A percentile compares a stretch with the other conserved stretches of the same genome.
phyloP scores from a whole-genome alignment of 2,113 vertebrate species.

The Barnardius zonarius region DNA sequence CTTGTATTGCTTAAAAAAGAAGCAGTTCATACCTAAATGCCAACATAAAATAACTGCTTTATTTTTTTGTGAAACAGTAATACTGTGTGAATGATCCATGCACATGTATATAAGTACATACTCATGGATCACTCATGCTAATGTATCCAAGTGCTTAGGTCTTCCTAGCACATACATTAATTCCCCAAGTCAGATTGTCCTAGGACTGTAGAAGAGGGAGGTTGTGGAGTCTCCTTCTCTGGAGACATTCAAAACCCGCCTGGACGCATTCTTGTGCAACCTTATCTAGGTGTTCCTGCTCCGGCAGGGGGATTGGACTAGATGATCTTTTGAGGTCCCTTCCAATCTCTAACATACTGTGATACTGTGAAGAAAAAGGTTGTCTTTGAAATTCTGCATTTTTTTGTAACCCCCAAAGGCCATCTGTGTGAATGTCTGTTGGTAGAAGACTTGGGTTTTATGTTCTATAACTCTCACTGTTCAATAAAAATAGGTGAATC shows the following conservation, averaged over 20 bases:
- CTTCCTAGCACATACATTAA: neutral
- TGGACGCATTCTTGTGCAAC: no score
- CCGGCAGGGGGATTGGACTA: no score
- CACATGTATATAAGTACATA: neutral
- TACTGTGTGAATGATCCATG: neutral
- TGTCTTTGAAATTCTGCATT: neutral
- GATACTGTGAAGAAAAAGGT: no score
- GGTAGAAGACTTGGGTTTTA: neutral
- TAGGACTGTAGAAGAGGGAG: neutral
- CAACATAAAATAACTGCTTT: neutral
- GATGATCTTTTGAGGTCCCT: no score
- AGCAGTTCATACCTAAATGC: neutral
- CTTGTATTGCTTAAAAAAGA: neutral
- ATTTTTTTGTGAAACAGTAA: neutral
- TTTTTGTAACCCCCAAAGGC: neutral
- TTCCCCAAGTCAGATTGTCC: neutral
- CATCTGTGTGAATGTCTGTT: neutral
- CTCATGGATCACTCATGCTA: neutral
- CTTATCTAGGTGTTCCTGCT: no score
- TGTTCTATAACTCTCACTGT: neutral
- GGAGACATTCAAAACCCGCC: no score
- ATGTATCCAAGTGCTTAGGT: neutral
- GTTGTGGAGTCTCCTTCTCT: no score
- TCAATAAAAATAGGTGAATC: neutral
- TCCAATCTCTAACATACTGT: no score